Conservation (phyloP, 2,113 vertebrate species). For the Halichoeres trimaculatus region DNA sequence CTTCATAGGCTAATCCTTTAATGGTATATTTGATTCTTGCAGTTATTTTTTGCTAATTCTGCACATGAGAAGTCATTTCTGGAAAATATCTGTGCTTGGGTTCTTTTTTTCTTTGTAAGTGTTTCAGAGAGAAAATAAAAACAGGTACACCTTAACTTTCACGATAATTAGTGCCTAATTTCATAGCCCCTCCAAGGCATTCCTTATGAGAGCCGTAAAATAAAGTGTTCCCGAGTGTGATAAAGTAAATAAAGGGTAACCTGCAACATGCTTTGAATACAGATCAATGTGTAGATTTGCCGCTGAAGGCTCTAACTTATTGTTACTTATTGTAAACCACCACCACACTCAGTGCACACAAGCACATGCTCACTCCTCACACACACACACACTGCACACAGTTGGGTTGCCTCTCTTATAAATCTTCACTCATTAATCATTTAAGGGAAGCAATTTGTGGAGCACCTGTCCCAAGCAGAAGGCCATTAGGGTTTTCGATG, state of each 20-base stretch:
- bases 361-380: not conserved
- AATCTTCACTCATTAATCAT: slow-evolving; percentile 81
- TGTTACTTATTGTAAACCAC: not conserved
- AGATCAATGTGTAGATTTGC: slow-evolving; percentile 15
- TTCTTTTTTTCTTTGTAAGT: not conserved
- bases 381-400: slow-evolving; percentile 24
- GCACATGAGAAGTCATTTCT: not conserved
- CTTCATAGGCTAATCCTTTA: no score
- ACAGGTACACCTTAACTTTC: not conserved
- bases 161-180: not conserved
- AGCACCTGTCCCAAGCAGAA: slow-evolving; percentile 80
- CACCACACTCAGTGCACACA: slow-evolving; percentile 1
- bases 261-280: slow-evolving; percentile 10
- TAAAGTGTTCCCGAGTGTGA: not conserved
- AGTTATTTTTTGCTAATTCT: no score
- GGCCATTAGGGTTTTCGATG: slow-evolving; percentile 77
- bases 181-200: not conserved
- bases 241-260: not conserved
- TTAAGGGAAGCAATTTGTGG: slow-evolving; percentile 83
- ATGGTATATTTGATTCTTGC: not conserved
- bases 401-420: slow-evolving; percentile 44
- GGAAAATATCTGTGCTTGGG: not conserved
- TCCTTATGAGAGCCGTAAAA: not conserved
- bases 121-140: not conserved
- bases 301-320: not conserved